phyloP scores from a whole-genome alignment of 1,140 invertebrate genomes.

The Stegodyphus dumicola region DNA sequence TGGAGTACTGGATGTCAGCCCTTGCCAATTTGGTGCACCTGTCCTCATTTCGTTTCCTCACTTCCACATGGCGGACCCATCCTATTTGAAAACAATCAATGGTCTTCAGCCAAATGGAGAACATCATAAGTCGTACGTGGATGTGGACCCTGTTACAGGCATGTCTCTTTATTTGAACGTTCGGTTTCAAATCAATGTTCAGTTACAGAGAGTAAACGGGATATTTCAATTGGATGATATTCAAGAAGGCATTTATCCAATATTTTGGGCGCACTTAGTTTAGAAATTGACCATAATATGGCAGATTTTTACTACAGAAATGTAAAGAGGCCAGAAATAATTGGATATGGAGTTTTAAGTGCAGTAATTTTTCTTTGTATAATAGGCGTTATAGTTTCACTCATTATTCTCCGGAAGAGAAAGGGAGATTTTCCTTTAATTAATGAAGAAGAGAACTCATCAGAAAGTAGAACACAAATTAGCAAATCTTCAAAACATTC shows the following conservation, averaged over 20 bases:
- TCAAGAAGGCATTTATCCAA: constrained; percentile 63
- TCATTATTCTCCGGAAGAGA: not conserved
- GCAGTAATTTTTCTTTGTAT: not conserved
- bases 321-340: constrained; percentile 29
- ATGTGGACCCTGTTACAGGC: constrained; percentile 29
- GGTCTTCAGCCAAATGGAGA: constrained; percentile 20
- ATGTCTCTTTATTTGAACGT: constrained; percentile 15
- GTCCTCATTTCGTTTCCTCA: constrained; percentile 82
- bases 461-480: too few species aligned
- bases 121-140: constrained; percentile 13
- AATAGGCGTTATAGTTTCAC: constrained; percentile 3
- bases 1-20: constrained; percentile 36
- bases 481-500: too few species aligned
- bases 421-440: not conserved
- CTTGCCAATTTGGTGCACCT: constrained; percentile 68
- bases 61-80: constrained; percentile 79
- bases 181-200: constrained; percentile 42
- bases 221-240: constrained; percentile 61
- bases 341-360: constrained; percentile 27
- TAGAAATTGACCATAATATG: constrained; percentile 48
- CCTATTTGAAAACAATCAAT: constrained; percentile 13
- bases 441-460: not conserved
- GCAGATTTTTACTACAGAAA: constrained; percentile 30
- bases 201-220: constrained; percentile 9
- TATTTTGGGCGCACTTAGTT: constrained; percentile 63